Percentiles rank a stretch among this genome's conserved stretches.
These are phyloP conservation scores for Trichogramma pretiosum DNA, from an alignment of 1,140 invertebrate species.

Conservation along the genomic window DNA sequence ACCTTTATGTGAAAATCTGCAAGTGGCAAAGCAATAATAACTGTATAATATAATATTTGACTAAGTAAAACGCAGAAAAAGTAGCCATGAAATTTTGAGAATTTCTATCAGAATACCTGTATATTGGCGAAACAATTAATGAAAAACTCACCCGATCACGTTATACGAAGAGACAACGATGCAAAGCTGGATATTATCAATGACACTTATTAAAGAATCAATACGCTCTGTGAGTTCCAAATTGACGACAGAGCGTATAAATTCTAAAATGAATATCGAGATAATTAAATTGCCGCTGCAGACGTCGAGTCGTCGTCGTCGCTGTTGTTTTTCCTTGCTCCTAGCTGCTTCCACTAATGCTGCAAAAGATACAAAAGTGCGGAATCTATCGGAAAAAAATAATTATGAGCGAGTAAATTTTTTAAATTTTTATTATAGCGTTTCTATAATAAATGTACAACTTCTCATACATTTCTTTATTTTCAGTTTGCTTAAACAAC, in stretches of 20 bases:
- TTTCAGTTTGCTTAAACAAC: constrained; percentile 32
- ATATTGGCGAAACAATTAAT: no score
- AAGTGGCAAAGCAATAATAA: no score
- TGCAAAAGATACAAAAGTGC: not conserved
- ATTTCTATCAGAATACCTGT: no score
- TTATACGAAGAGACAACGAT: no score
- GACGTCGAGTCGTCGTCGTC: no score
- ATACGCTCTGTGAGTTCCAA: constrained; percentile 43
- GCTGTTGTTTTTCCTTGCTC: not conserved
- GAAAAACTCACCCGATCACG: no score
- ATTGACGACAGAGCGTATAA: constrained; percentile 45
- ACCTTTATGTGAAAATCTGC: no score
- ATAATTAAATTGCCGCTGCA: constrained; percentile 17
- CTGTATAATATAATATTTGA: no score
- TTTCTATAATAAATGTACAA: constrained; percentile 45
- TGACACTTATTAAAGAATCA: constrained; percentile 44
- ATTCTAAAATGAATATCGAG: constrained; percentile 46
- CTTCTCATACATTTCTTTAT: constrained; percentile 33
- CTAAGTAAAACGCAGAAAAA: no score
- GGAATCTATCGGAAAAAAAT: not conserved
- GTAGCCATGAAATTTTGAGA: no score
- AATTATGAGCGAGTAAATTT: not conserved
- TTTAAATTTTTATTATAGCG: constrained; percentile 34
- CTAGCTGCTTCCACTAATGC: not conserved
- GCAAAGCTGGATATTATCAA: constrained; percentile 29